Evolutionary conservation across 2,888 invertebrate species (phyloP), one percentile per base, ranked within the genome.

Genomic region (Machimus atricapillus): DNA sequence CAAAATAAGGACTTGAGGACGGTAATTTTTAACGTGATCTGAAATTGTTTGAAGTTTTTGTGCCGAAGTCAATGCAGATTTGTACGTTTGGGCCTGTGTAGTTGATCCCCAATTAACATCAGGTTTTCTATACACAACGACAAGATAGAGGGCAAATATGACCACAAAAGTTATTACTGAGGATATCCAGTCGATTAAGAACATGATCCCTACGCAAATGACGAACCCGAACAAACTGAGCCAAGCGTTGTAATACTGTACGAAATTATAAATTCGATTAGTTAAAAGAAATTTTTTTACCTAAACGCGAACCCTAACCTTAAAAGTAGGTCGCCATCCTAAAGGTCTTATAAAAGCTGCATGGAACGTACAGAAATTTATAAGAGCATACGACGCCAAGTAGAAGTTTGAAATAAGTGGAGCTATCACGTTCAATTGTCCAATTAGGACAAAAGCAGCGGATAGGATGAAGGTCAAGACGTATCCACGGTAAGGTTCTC

Each of bases 21-120:
- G 96, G 93, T 98, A 99, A 93, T 99, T 99, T 93, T 99, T 99
- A 23, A 99, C 98, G 92, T 99, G 99, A 90, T 99, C 99, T 37
- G 96, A 97, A 0, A 97, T 97, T 76, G 96, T 95, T 86, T 96
- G 96, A 89, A 97, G 91, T 89, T 95, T 95, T 91, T 97, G 96
- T 0, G 98, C 96, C 19, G 97, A 96, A 12, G 96, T 95, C 4
- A 99, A 92, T 0, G 99, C 98, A 12, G 96, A 96, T 92, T 98
- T 98, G 93, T 98, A 99, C 46, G 96, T 97, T 93, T 99, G 98
- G 0, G 98, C 98, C 92, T 99, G 98, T 0, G 98, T 98, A 8
- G 98, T 97, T 87, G 98, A 98, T 34, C 99, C 99, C 99, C 99
- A 99, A 93, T 99, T 99, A 2, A 98, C 98, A 97, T 97, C 97